Base-by-base conservation (phyloP, 2,797 vertebrate species). In the Gadopsis bispinosus region DNA sequence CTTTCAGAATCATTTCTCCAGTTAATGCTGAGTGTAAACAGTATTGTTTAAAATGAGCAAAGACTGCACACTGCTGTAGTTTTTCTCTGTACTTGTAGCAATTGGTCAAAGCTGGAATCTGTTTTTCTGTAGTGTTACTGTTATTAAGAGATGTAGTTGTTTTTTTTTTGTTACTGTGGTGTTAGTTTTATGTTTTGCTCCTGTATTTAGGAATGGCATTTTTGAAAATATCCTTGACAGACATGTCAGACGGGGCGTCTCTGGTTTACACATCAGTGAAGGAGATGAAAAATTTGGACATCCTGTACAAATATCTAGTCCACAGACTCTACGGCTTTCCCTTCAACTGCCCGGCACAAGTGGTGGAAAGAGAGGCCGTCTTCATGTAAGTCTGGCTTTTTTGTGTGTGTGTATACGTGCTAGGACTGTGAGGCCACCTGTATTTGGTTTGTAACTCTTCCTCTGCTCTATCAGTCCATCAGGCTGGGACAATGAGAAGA, bases 401-500 rank as follows among this genome's bases (percentile, higher is more conserved):
- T 16, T 47, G 7, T 53, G 39, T 50, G 22, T 60, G 11, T 54
- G 20, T 54, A 5, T 31, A 1, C 4, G 7, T 33, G 9, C 37
- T 5, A 67, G 12, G 14, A 20, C 26, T 58, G 17, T 35, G 20
- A 11, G 16, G 20, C 35, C 33, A 4, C 12, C 0, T 64, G 9
- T 45, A 5, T 73, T 33, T 75, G n/a, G 2, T 73, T 53, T 53
- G 37, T 84, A 86, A 87, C 77, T 9, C 60, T 61, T 51, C 17
- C 13, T 73, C 19, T 80, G 31, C 61, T 77, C 54, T 22, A 89
- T 77, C 88, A 99, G 98, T 94, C 98, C 98, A 67, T 97, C 97
- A 91, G 98, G 98, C 62, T 99, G 98, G 98, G 98, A 99, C 95
- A 99, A 99, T 63, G 98, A 99, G 91, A 99, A 99, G 93, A 99